Evolutionary conservation across 2,797 vertebrate genomes (phyloP).

Genomic region (Gymnoscopelus braueri): DNA sequence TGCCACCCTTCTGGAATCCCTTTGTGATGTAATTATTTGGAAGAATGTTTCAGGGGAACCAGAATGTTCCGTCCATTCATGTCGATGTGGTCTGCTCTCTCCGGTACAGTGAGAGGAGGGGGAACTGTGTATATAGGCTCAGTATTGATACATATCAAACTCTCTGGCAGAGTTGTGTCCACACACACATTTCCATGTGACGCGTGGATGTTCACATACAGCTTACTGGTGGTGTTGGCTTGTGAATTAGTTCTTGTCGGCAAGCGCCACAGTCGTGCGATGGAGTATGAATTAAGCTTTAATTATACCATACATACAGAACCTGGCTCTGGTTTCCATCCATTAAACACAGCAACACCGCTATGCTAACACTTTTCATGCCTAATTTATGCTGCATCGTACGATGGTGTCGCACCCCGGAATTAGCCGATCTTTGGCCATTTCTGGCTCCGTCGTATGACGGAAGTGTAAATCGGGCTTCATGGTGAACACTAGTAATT

Average conservation of each 20-base stretch:
- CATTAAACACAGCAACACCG: too few species aligned
- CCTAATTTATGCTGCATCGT: too few species aligned
- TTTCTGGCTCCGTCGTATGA: neutral
- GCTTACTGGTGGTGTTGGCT: conserved; percentile 6
- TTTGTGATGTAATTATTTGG: conserved; percentile 21
- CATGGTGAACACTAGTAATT: conserved; percentile 7
- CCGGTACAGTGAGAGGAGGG: conserved; percentile 13
- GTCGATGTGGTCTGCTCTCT: conserved; percentile 14
- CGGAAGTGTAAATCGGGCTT: too few species aligned
- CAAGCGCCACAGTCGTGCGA: too few species aligned
- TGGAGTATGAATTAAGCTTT: too few species aligned
- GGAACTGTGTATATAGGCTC: conserved; percentile 34
- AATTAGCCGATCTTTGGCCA: too few species aligned
- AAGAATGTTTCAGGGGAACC: conserved; percentile 21
- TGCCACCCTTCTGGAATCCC: conserved; percentile 39
- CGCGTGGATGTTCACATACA: conserved; percentile 8
- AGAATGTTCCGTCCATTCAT: conserved; percentile 19
- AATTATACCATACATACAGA: too few species aligned
- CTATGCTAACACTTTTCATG: too few species aligned
- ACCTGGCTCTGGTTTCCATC: too few species aligned
- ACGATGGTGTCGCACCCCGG: too few species aligned
- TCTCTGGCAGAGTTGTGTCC: conserved; percentile 75
- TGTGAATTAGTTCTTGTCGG: too few species aligned
- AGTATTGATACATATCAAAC: conserved; percentile 51
- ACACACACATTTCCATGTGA: conserved; percentile 56